A percentile compares a stretch with the other conserved stretches of the same genome.
phyloP scores from a whole-genome alignment of 2,113 vertebrate genomes.

The Hippocampus zosterae region DNA sequence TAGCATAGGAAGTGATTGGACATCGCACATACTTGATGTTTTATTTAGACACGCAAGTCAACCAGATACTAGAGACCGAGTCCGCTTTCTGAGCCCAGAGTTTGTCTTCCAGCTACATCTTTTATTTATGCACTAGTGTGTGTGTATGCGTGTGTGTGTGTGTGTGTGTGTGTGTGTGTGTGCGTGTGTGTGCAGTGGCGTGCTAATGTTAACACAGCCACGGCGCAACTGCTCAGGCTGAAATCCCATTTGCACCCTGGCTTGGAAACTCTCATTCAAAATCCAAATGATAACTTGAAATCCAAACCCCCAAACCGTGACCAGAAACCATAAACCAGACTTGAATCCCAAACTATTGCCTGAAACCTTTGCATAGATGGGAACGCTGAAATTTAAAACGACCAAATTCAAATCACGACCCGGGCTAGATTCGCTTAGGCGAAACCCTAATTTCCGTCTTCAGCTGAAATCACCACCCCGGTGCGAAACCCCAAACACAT shows the following conservation, averaged over 20 bases:
- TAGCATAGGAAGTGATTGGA: not conserved
- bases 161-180: conserved; percentile 1
- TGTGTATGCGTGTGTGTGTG: not conserved
- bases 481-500: not conserved
- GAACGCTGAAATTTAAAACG: too few relatives aligned
- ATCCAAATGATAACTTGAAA: not conserved
- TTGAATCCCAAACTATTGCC: too few relatives aligned
- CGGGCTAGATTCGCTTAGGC: too few relatives aligned
- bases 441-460: not conserved
- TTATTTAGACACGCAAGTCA: conserved; percentile 32
- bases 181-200: too few relatives aligned
- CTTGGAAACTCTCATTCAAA: not conserved
- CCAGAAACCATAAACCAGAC: not conserved
- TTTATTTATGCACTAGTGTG: conserved; percentile 36
- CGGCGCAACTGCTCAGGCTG: too few relatives aligned
- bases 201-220: not conserved
- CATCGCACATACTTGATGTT: conserved; percentile 5
- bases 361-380: too few relatives aligned
- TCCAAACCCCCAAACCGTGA: not conserved
- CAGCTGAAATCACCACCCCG: not conserved
- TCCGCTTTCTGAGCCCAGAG: conserved; percentile 21
- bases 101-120: conserved; percentile 37
- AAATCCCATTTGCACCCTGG: not conserved
- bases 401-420: too few relatives aligned
- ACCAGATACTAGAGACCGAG: not conserved